These are phyloP conservation scores for Xiphorhynchus erythropygius DNA, from an alignment of 2,797 vertebrate genomes.

Conservation along the genomic window DNA sequence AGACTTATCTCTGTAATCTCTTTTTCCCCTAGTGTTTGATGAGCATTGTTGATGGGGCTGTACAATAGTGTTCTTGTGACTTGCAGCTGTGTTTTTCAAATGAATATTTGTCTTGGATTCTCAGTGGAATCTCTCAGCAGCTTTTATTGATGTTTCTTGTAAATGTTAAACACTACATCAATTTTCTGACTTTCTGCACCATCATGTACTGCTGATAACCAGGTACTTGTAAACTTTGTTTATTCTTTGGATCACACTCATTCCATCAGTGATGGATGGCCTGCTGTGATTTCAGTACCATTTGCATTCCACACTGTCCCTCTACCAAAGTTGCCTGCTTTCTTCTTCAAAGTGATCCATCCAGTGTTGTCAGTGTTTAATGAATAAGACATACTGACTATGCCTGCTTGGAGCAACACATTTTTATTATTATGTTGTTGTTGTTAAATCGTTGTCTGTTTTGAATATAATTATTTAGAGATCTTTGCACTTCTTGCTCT, in stretches of 20 bases:
- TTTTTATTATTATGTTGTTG: not conserved
- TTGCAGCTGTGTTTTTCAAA: slow-evolving; percentile 67
- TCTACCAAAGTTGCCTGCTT: not conserved
- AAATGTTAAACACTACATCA: slow-evolving; percentile 47
- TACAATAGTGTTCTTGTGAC: slow-evolving; percentile 55
- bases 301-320: not conserved
- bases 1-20: not conserved
- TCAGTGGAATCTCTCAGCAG: slow-evolving; percentile 39
- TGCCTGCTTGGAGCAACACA: not conserved
- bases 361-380: not conserved
- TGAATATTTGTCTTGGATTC: slow-evolving; percentile 61
- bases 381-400: not conserved
- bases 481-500: not conserved
- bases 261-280: not conserved
- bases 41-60: slow-evolving; percentile 1
- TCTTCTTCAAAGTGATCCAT: not conserved
- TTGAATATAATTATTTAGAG: not conserved
- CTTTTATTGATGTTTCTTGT: slow-evolving; percentile 57
- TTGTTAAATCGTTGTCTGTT: not conserved
- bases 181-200: slow-evolving; percentile 26
- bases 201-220: slow-evolving; percentile 27
- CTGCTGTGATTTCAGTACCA: not conserved
- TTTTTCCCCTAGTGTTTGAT: not conserved
- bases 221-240: slow-evolving; percentile 45
- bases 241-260: slow-evolving; percentile 8